Evolutionary conservation across 2,113 vertebrate genomes (phyloP).

Genomic region (Emberiza fucata): DNA sequence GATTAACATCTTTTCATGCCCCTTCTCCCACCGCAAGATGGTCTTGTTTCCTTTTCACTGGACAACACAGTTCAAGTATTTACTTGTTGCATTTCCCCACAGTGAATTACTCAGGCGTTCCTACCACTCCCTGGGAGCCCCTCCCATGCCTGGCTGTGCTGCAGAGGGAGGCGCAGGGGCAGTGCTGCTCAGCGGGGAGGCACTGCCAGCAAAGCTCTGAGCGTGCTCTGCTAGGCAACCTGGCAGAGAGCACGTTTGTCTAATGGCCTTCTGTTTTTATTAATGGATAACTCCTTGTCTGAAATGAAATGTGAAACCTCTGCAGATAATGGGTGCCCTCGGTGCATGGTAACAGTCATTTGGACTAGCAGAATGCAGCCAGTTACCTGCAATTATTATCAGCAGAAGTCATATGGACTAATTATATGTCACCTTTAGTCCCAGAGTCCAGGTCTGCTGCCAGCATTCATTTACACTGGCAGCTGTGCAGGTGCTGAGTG

Average conservation of each 20-base stretch:
- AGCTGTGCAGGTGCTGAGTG: not conserved
- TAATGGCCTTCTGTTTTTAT: not conserved
- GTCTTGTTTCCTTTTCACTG: conserved; percentile 61
- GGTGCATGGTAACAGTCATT: fast-evolving
- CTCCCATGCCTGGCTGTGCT: not conserved
- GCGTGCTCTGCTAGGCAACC: not conserved
- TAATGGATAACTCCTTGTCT: conserved; percentile 6
- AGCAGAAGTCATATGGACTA: not conserved
- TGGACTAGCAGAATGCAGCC: not conserved
- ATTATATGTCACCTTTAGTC: not conserved
- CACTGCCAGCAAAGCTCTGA: not conserved
- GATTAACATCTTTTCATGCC: conserved; percentile 62
- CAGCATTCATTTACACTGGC: not conserved
- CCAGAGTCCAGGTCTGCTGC: not conserved
- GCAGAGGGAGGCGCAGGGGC: not conserved
- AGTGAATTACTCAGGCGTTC: conserved; percentile 1
- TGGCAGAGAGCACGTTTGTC: not conserved
- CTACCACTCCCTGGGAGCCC: not conserved
- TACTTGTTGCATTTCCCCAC: conserved; percentile 30
- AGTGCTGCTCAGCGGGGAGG: not conserved
- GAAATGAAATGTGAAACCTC: not conserved
- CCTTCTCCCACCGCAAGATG: conserved; percentile 33
- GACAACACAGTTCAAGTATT: conserved; percentile 53
- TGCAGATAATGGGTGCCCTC: not conserved
- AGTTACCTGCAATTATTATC: conserved; percentile 22